Percentiles rank a stretch among this genome's conserved stretches.
Evolutionary conservation across 2,888 invertebrate genomes (phyloP).

Genomic region (Drosophila neotestacea): DNA sequence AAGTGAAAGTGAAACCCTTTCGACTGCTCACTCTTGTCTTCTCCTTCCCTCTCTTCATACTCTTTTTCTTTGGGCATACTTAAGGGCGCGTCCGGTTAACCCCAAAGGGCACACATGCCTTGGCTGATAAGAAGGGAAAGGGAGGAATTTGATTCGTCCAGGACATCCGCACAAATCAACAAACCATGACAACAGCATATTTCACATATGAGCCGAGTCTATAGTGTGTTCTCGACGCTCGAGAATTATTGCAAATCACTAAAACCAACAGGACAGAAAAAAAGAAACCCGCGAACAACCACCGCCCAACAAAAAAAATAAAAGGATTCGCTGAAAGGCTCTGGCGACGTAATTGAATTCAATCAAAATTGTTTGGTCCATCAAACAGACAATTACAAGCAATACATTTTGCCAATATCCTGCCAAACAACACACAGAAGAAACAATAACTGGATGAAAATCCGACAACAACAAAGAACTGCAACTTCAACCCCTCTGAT

Average conservation of each 20-base stretch:
- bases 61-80: slow-evolving; percentile 37
- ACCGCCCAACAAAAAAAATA: slow-evolving; percentile 10
- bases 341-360: slow-evolving; percentile 77
- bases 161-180: slow-evolving; percentile 65
- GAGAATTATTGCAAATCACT: slow-evolving; percentile 83
- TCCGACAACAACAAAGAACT: slow-evolving; percentile 4
- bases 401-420: slow-evolving; percentile 70
- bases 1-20: slow-evolving; percentile 54
- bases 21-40: slow-evolving; percentile 7
- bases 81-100: slow-evolving; percentile 64
- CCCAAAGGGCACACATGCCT: slow-evolving; percentile 43
- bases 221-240: slow-evolving; percentile 4
- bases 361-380: slow-evolving; percentile 84
- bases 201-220: slow-evolving; percentile 61
- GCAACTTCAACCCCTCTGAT: slow-evolving; percentile 35
- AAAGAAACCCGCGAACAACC: slow-evolving; percentile 38
- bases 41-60: background rate
- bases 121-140: slow-evolving; percentile 3
- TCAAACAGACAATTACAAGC: slow-evolving; percentile 83
- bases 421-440: background rate
- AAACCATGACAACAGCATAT: slow-evolving; percentile 77
- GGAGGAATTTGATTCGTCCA: slow-evolving; percentile 41
- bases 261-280: slow-evolving; percentile 61
- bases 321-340: slow-evolving; percentile 48
- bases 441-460: slow-evolving; percentile 8